A percentile compares a stretch with the other conserved stretches of the same genome.
phyloP scores from a whole-genome alignment of 2,797 vertebrate species.

The Cossypha polioptera region DNA sequence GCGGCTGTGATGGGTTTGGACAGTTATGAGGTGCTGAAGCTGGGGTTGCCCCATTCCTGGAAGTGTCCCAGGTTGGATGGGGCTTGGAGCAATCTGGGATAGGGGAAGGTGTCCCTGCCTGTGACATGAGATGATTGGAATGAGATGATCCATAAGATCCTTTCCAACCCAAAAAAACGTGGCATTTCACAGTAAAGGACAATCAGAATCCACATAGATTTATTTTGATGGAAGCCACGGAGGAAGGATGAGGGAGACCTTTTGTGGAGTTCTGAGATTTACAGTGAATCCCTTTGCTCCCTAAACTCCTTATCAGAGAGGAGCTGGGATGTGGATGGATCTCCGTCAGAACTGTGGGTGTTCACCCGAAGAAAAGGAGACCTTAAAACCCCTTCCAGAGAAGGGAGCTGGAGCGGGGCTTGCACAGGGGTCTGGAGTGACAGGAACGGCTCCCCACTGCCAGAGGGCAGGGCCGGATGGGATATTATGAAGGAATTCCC shows the following conservation, averaged over 20 bases:
- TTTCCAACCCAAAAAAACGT: not conserved
- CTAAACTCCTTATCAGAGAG: not conserved
- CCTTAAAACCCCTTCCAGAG: no score
- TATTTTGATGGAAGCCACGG: not conserved
- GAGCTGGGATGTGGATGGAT: not conserved
- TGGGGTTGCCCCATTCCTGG: not conserved
- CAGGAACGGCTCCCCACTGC: not conserved
- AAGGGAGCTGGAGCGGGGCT: not conserved
- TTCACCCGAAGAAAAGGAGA: not conserved
- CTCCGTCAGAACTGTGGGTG: not conserved
- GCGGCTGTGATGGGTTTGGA: fast-evolving
- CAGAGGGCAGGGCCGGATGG: not conserved
- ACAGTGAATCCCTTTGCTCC: not conserved
- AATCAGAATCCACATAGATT: not conserved
- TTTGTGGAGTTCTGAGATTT: not conserved
- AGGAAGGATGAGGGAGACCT: not conserved
- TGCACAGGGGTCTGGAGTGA: not conserved
- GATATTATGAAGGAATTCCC: not conserved
- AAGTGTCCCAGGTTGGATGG: fast-evolving
- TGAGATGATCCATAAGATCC: not conserved
- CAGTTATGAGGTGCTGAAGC: no score
- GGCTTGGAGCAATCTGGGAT: not conserved
- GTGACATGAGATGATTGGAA: not conserved
- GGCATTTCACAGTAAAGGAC: fast-evolving
- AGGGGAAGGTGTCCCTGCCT: not conserved